Conservation (phyloP, 2,888 invertebrate species). For the Noctua janthina region DNA sequence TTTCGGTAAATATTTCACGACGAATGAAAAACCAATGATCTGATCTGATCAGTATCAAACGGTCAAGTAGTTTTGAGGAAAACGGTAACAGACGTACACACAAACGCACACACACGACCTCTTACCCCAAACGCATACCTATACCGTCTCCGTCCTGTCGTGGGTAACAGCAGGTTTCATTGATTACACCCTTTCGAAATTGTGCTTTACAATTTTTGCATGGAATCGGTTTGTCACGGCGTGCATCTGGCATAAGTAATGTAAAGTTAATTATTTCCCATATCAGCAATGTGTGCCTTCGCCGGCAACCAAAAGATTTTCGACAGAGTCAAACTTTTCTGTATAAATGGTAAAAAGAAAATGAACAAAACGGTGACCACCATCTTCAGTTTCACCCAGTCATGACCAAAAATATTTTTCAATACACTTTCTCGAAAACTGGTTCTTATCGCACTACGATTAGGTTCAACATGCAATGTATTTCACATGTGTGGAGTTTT, state of each 20-base stretch:
- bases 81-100: conserved; percentile 36
- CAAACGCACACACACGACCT: conserved; percentile 56
- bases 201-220: conserved; percentile 48
- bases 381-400: not conserved
- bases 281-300: not conserved
- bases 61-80: not conserved
- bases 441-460: too few species aligned
- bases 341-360: not conserved
- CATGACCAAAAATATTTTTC: not conserved
- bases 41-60: not conserved
- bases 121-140: conserved; percentile 55
- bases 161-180: conserved; percentile 43
- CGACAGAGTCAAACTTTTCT: not conserved
- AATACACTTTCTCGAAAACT: too few species aligned
- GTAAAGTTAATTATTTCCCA: conserved; percentile 3
- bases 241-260: conserved; percentile 36
- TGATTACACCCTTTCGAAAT: conserved; percentile 40
- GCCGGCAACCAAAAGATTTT: not conserved
- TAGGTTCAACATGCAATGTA: too few species aligned
- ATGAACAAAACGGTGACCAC: not conserved
- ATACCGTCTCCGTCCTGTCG: conserved; percentile 34
- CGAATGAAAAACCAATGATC: not conserved
- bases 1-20: not conserved
- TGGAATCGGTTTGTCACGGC: conserved; percentile 35
- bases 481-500: too few species aligned